Percentiles rank a stretch among this genome's conserved stretches.
Evolutionary conservation across 2,113 vertebrate species (phyloP).

Genomic region (Emberiza fucata): DNA sequence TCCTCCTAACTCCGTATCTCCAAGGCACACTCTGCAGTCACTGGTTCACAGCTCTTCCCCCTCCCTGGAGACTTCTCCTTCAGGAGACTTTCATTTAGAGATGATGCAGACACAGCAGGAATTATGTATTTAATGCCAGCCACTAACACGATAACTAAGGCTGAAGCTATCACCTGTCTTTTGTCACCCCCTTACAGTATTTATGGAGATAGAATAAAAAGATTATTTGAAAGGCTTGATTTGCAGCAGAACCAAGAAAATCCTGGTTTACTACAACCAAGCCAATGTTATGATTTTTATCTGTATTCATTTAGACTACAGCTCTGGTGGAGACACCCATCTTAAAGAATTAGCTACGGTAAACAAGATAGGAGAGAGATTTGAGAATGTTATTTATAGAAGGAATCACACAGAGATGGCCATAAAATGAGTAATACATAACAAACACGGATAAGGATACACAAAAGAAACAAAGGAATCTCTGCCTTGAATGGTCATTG

Average conservation of each 20-base stretch:
- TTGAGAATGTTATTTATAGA: slow-evolving; percentile 34
- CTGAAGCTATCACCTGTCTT: slow-evolving; percentile 15
- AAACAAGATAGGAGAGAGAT: background rate
- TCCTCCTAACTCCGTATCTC: slow-evolving; percentile 6
- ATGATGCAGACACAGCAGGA: slow-evolving; percentile 3
- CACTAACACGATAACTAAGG: background rate
- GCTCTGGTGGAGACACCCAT: background rate
- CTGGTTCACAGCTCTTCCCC: slow-evolving; percentile 7
- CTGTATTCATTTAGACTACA: background rate
- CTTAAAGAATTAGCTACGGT: background rate
- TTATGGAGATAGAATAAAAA: slow-evolving; percentile 1
- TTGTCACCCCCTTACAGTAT: background rate
- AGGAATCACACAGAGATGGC: background rate
- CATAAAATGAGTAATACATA: background rate
- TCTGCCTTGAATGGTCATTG: slow-evolving; percentile 20
- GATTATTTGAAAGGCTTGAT: background rate
- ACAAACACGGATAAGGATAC: background rate
- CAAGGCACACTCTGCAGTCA: background rate
- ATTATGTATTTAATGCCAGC: background rate
- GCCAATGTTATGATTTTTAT: background rate
- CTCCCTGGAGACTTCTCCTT: slow-evolving; percentile 4
- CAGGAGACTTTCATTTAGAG: slow-evolving; percentile 24
- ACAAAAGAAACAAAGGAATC: slow-evolving; percentile 19
- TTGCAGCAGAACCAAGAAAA: slow-evolving; percentile 19
- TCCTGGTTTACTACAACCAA: background rate